A percentile compares a stretch with the other conserved stretches of the same genome.
Evolutionary conservation across 2,888 invertebrate genomes (phyloP).

Genomic region (Dryobotodes eremita): DNA sequence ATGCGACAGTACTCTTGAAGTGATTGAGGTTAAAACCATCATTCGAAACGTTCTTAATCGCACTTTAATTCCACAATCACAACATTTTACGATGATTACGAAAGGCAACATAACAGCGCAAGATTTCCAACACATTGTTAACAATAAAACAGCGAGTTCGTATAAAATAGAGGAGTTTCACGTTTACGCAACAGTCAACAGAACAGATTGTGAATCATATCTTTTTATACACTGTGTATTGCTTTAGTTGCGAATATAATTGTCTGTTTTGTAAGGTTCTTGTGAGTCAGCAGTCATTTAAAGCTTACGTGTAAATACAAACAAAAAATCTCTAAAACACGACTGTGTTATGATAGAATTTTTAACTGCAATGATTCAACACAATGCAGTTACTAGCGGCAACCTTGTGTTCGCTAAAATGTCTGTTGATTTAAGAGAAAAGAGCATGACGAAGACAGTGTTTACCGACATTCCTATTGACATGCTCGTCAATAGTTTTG

Average conservation of each 20-base stretch:
- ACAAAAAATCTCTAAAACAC: slow-evolving; percentile 33
- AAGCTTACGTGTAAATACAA: slow-evolving; percentile 20
- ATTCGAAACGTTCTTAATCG: slow-evolving; percentile 52
- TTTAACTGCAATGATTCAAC: slow-evolving; percentile 49
- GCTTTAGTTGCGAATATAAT: slow-evolving; percentile 62
- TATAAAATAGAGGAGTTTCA: slow-evolving; percentile 63
- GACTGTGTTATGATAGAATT: slow-evolving; percentile 22
- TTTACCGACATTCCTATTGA: slow-evolving; percentile 33
- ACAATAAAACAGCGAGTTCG: slow-evolving; percentile 51
- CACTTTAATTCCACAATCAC: slow-evolving; percentile 63
- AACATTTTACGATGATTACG: slow-evolving; percentile 52
- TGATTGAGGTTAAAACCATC: slow-evolving; percentile 34
- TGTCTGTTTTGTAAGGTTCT: slow-evolving; percentile 54
- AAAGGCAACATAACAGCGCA: slow-evolving; percentile 44
- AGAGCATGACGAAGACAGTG: slow-evolving; percentile 16
- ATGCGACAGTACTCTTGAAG: slow-evolving; percentile 22
- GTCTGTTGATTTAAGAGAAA: slow-evolving; percentile 40
- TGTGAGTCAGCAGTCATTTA: slow-evolving; percentile 52
- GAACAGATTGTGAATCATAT: slow-evolving; percentile 61
- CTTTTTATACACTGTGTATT: slow-evolving; percentile 55
- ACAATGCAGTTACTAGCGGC: slow-evolving; percentile 24
- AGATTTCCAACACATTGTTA: slow-evolving; percentile 49
- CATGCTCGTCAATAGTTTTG: background rate
- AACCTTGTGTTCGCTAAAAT: slow-evolving; percentile 22
- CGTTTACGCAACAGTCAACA: slow-evolving; percentile 65